Conservation (phyloP, 2,888 invertebrate genomes). For the Acheta domesticus region DNA sequence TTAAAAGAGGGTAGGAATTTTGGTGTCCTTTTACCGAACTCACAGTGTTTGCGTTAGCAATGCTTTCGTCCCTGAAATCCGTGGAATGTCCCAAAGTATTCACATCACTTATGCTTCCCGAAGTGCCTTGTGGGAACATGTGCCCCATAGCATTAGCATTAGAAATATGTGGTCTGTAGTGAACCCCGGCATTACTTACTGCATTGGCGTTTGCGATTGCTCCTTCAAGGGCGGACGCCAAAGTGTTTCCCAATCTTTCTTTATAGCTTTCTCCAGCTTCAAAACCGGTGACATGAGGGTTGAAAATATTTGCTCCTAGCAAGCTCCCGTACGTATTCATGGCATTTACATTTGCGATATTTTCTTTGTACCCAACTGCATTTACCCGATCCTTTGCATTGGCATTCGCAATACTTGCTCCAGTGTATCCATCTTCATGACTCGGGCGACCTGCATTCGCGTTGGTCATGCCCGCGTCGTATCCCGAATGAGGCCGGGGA, state of each 20-base stretch:
- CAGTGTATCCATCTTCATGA: no score
- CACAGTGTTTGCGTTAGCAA: neutral
- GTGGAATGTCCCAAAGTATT: neutral
- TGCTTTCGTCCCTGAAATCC: neutral
- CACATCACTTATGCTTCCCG: neutral
- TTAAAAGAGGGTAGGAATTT: neutral
- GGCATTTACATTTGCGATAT: neutral
- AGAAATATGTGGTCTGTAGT: neutral
- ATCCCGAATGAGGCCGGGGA: no score
- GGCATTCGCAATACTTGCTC: no score
- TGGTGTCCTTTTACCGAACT: no score
- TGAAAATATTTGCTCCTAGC: neutral
- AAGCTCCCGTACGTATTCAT: neutral
- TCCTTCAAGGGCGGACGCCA: no score
- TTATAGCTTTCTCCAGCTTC: neutral
- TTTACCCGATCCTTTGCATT: no score
- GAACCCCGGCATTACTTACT: no score
- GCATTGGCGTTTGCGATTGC: no score
- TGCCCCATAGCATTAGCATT: neutral
- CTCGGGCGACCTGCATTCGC: no score
- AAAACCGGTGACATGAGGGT: neutral
- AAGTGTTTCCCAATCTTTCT: no score
- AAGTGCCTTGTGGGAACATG: neutral
- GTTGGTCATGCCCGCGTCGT: no score
- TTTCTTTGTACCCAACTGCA: neutral